Conservation (phyloP, 2,888 invertebrate genomes). For the Apoderus coryli region DNA sequence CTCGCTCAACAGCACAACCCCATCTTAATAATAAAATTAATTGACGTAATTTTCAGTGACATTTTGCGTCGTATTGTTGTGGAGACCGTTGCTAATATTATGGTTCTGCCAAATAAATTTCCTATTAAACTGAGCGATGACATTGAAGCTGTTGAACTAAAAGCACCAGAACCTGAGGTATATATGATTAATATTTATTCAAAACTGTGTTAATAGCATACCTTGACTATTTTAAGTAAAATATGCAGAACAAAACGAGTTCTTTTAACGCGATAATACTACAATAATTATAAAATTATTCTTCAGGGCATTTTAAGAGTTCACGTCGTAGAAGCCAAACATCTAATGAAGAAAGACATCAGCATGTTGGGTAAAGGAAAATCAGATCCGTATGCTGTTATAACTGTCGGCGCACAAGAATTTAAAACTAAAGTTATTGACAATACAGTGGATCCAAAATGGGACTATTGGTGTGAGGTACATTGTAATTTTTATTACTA, state of each 20-base stretch:
- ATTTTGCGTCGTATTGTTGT: conserved; percentile 73
- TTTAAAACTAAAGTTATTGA: conserved; percentile 89
- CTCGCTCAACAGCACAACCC: no score
- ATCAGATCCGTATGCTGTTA: conserved; percentile 91
- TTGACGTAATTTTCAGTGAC: conserved; percentile 59
- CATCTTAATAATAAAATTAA: no score
- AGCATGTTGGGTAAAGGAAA: conserved; percentile 83
- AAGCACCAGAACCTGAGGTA: conserved; percentile 89
- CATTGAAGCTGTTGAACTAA: conserved; percentile 65
- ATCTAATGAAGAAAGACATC: conserved; percentile 93
- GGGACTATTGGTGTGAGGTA: conserved; percentile 98
- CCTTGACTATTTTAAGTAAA: no score
- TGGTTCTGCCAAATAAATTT: conserved; percentile 93
- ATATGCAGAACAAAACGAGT: conserved; percentile 6
- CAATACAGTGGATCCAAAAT: conserved; percentile 87
- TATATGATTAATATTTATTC: conserved; percentile 12
- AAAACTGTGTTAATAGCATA: no score
- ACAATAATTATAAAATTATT: conserved; percentile 1
- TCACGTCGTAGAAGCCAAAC: conserved; percentile 86
- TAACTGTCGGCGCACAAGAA: conserved; percentile 84
- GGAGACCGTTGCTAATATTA: conserved; percentile 81
- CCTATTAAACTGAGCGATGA: conserved; percentile 77
- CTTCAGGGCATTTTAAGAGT: conserved; percentile 81
- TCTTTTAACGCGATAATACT: conserved; percentile 1
- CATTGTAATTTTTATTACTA: no score